Conservation (phyloP, 2,113 vertebrate species). For the western clawed frog (Xenopus tropicalis) region DNA sequence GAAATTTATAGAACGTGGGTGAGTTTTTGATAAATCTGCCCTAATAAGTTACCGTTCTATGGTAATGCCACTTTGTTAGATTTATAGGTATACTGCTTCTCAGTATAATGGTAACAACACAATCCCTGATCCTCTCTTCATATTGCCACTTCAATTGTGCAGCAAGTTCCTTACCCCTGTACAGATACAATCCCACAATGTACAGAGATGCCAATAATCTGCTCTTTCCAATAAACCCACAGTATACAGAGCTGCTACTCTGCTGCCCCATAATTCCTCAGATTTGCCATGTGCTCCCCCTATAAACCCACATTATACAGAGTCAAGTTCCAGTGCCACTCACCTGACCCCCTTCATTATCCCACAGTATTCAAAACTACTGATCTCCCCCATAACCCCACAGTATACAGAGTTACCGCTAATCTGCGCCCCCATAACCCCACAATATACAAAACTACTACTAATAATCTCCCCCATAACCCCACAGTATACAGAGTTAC, state of each 20-base stretch:
- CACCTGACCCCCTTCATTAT: not conserved
- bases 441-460: not conserved
- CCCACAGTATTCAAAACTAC: not conserved
- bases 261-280: not conserved
- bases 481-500: not conserved
- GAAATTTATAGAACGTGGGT: too few relatives aligned
- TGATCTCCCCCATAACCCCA: not conserved
- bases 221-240: not conserved
- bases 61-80: too few relatives aligned
- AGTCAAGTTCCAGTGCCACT: not conserved
- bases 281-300: not conserved
- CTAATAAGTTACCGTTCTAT: too few relatives aligned
- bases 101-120: too few relatives aligned
- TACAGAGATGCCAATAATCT: not conserved
- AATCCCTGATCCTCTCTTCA: too few relatives aligned
- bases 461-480: not conserved
- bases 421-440: not conserved
- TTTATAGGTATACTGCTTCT: too few relatives aligned
- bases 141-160: too few relatives aligned
- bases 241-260: not conserved
- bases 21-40: too few relatives aligned
- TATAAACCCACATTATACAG: not conserved
- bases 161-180: too few relatives aligned
- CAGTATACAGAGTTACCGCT: not conserved
- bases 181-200: not conserved